phyloP scores from a whole-genome alignment of 2,888 invertebrate genomes.

The Lingula anatina region DNA sequence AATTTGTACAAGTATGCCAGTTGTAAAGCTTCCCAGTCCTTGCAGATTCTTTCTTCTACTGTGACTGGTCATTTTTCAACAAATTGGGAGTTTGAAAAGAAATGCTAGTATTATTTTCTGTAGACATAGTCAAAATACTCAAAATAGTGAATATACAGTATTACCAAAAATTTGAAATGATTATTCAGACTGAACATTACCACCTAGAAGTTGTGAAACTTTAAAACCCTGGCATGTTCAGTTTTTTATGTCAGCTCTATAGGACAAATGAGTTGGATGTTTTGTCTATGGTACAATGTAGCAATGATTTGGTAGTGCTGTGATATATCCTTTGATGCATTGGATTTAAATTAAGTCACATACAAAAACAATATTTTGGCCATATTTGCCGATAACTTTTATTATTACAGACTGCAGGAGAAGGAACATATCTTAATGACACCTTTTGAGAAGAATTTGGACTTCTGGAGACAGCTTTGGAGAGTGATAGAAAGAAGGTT shows the following conservation, averaged over 20 bases:
- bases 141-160: no score
- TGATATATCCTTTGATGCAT: neutral
- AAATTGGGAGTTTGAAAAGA: no score
- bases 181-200: no score
- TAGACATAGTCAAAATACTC: no score
- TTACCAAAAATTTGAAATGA: no score
- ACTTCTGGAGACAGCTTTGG: conserved; percentile 99
- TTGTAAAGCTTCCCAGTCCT: neutral
- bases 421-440: conserved; percentile 77
- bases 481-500: conserved; percentile 84
- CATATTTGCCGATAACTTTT: no score
- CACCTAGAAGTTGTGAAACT: no score
- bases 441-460: conserved; percentile 95
- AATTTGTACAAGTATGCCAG: no score
- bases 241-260: no score
- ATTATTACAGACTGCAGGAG: conserved; percentile 38
- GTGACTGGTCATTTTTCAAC: neutral
- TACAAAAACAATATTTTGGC: neutral
- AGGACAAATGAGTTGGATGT: no score
- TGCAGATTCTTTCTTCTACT: neutral
- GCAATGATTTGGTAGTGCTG: neutral
- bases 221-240: no score
- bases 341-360: neutral
- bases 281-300: neutral
- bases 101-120: no score